Base-by-base conservation (phyloP, 2,888 invertebrate species). In the Pharmacophagus antenor region DNA sequence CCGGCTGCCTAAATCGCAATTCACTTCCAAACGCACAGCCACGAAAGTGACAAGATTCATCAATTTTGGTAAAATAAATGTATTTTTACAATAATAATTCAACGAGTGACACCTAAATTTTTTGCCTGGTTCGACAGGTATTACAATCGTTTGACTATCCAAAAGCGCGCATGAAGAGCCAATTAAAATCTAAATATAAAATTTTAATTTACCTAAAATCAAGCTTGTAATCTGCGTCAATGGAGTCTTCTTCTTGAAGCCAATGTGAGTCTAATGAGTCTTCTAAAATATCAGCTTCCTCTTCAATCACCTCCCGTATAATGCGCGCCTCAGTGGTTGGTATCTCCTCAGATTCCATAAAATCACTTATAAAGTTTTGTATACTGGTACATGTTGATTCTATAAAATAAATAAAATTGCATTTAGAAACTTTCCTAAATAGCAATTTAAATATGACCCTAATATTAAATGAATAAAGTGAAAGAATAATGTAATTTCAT, bases 351-450 rank as follows among this genome's bases (percentile, higher is more conserved):
- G 74, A 81, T 56, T 79, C 77, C 31, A 88, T 69, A 0, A 89
- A 81, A 52, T 88, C 88, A 1, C 79, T 77, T 79, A 90, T 85
- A 66, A 90, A 90, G 71, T 90, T 89, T 25, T 81, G 82, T 55
- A 89, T 88, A 54, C 88, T 88, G 61, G 89, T 86, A 63, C 85
- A 84, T 61, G 87, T 88, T 64, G 89, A 89, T 59, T 82, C 89
- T 90, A 76, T n/a, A 76, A 77, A 31, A n/a, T n/a, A n/a, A n/a
- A n/a, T n/a, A n/a, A n/a, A 25, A 25, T 18, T 37, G n/a, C 15
- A n/a, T n/a, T n/a, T 8, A 37, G 15, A 37, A 37, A 8, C n/a
- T 15, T n/a, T n/a, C n/a, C n/a, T n/a, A n/a, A n/a, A n/a, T n/a
- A n/a, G n/a, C n/a, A n/a, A n/a, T n/a, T n/a, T n/a, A n/a, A 31